Evolutionary conservation across 2,888 invertebrate species (phyloP).

Genomic region (Pandemis cinnamomeana): DNA sequence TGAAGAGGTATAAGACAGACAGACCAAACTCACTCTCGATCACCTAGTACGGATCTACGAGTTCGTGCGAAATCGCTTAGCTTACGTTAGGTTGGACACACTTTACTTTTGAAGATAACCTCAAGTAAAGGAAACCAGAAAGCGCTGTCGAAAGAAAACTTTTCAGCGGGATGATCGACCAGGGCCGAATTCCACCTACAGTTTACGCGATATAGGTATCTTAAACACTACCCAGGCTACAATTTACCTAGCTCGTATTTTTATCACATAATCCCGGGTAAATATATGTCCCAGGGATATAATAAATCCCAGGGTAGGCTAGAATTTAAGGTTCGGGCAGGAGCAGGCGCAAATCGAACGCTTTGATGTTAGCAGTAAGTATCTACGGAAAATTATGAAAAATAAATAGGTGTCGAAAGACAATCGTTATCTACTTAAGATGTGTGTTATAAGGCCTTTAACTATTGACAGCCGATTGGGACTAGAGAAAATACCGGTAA

Average conservation of each 20-base stretch:
- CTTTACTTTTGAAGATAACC: background rate
- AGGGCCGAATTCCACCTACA: constrained; percentile 17
- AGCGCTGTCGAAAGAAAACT: constrained; percentile 9
- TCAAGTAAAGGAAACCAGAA: constrained; percentile 1
- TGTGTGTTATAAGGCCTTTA: too few relatives aligned
- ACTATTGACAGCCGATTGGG: too few relatives aligned
- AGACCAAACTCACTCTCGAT: too few relatives aligned
- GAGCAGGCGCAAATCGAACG: constrained; percentile 6
- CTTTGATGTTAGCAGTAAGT: background rate
- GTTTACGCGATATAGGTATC: constrained; percentile 6
- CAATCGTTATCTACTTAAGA: too few relatives aligned
- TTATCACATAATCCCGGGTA: constrained; percentile 32
- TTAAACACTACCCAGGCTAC: constrained; percentile 17
- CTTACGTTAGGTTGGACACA: too few relatives aligned
- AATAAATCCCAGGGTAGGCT: constrained; percentile 27
- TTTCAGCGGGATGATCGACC: constrained; percentile 16
- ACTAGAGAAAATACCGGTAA: too few relatives aligned
- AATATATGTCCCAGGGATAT: constrained; percentile 24
- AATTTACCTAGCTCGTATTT: constrained; percentile 26
- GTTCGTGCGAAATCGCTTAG: too few relatives aligned
- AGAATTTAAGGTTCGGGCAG: background rate
- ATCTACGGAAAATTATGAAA: too few relatives aligned
- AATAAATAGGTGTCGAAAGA: too few relatives aligned
- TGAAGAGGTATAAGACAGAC: too few relatives aligned
- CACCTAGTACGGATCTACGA: too few relatives aligned